Percentiles rank a stretch among this genome's conserved stretches.
phyloP scores from a whole-genome alignment of 2,797 vertebrate species.

The Acanthurus leucopareius region DNA sequence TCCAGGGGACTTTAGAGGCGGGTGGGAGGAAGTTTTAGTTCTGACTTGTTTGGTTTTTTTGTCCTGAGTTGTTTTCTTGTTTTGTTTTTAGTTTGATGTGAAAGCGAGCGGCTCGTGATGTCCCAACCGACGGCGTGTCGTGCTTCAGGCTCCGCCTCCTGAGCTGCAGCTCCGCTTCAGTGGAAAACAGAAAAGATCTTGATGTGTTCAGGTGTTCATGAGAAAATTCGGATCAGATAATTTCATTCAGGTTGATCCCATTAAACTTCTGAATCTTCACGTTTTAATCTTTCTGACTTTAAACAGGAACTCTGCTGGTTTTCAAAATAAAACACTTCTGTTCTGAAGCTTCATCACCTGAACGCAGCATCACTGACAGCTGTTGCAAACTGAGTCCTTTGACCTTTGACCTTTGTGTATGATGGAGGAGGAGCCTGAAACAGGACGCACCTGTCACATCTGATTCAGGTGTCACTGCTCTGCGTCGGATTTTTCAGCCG shows the following conservation, averaged over 20 bases:
- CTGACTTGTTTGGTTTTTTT: conserved; percentile 21
- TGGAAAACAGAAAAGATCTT: background rate
- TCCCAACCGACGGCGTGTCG: conserved; percentile 5
- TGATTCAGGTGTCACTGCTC: conserved; percentile 42
- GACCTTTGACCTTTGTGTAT: no score
- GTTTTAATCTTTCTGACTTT: no score
- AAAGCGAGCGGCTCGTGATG: conserved; percentile 10
- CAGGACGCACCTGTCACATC: background rate
- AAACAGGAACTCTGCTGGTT: no score
- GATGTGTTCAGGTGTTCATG: conserved; percentile 35
- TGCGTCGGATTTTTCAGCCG: conserved; percentile 9
- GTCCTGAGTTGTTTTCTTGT: conserved; percentile 26
- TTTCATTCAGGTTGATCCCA: no score
- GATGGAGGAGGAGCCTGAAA: conserved; percentile 37
- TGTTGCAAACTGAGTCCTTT: no score
- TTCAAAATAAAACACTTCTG: no score
- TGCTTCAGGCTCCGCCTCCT: conserved; percentile 32
- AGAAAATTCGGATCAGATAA: no score
- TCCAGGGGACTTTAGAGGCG: conserved; percentile 26
- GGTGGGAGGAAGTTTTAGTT: conserved; percentile 37
- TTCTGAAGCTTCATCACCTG: background rate
- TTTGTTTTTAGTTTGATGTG: conserved; percentile 42
- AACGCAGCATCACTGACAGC: background rate
- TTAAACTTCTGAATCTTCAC: no score
- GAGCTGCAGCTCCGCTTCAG: background rate